Percentiles rank a stretch among this genome's conserved stretches.
These are phyloP conservation scores for Ichneumoninae sp. DNA, from an alignment of 2,888 invertebrate species.

Conservation along the genomic window DNA sequence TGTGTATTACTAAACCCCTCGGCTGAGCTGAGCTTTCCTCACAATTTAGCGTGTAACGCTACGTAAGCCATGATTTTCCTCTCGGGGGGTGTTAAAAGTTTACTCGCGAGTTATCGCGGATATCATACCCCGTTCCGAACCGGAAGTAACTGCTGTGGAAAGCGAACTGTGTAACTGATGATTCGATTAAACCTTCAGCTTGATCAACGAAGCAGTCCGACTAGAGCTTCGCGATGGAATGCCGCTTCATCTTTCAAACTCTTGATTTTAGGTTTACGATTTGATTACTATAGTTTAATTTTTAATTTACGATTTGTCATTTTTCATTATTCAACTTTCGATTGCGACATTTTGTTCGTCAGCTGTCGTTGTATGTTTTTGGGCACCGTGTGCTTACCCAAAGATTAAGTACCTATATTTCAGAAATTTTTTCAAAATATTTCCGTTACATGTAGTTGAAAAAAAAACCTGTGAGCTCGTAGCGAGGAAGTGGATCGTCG, in stretches of 20 bases:
- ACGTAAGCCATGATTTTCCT: slow-evolving; percentile 28
- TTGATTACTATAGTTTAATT: no score
- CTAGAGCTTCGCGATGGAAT: not conserved
- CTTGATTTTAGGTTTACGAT: not conserved
- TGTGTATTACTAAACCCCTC: slow-evolving; percentile 10
- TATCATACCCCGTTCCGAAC: not conserved
- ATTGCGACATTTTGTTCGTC: no score
- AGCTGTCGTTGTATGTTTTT: no score
- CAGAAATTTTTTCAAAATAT: no score
- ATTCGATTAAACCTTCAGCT: not conserved
- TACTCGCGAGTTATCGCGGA: slow-evolving; percentile 29
- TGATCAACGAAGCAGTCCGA: not conserved
- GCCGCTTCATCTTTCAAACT: not conserved
- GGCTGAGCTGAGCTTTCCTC: not conserved
- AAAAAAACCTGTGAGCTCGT: slow-evolving; percentile 85
- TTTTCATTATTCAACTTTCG: no score
- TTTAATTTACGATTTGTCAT: no score
- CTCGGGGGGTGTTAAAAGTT: slow-evolving; percentile 14
- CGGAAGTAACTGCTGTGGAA: slow-evolving; percentile 5
- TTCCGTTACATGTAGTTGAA: slow-evolving; percentile 4
- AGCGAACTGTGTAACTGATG: not conserved
- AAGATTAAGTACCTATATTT: no score
- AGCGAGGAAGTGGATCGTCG: slow-evolving; percentile 90
- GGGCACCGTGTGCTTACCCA: no score
- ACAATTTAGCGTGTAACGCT: slow-evolving; percentile 34